These are phyloP conservation scores for Parambassis ranga DNA, from an alignment of 2,797 vertebrate genomes.

Conservation along the genomic window DNA sequence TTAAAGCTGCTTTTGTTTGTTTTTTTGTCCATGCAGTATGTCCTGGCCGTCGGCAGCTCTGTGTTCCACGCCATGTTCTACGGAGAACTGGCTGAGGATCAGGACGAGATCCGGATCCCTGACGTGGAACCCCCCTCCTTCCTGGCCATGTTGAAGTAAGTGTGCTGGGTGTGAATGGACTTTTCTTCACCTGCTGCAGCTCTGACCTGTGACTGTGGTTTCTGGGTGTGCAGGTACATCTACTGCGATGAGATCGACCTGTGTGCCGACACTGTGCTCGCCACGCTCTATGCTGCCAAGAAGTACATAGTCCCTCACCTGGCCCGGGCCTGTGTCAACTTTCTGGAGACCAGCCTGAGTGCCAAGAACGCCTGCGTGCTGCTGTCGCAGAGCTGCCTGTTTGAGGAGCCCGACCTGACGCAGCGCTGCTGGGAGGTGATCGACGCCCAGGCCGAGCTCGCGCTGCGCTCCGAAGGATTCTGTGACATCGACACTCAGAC, in stretches of 20 bases:
- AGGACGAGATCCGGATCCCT: conserved; percentile 97
- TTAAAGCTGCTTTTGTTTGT: not conserved
- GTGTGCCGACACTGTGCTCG: conserved; percentile 94
- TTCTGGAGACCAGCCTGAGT: conserved; percentile 96
- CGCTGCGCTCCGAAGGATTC: conserved; percentile 95
- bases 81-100: conserved; percentile 96
- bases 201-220: not conserved
- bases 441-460: conserved; percentile 92
- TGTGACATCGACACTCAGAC: conserved; percentile 95
- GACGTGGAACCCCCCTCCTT: conserved; percentile 97
- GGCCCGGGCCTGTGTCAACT: conserved; percentile 93
- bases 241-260: conserved; percentile 98
- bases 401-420: conserved; percentile 96
- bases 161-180: not conserved
- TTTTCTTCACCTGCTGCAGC: too few species aligned
- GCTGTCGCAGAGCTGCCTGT: conserved; percentile 96
- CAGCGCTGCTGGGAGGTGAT: conserved; percentile 98
- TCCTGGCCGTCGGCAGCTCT: conserved; percentile 97
- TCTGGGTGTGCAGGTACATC: conserved; percentile 82
- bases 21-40: conserved; percentile 84
- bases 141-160: conserved; percentile 95
- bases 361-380: conserved; percentile 97
- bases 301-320: conserved; percentile 98
- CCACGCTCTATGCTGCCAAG: conserved; percentile 96
- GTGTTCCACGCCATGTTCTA: conserved; percentile 99